Evolutionary conservation across 2,888 invertebrate genomes (phyloP).

Genomic region (Bibio marci): DNA sequence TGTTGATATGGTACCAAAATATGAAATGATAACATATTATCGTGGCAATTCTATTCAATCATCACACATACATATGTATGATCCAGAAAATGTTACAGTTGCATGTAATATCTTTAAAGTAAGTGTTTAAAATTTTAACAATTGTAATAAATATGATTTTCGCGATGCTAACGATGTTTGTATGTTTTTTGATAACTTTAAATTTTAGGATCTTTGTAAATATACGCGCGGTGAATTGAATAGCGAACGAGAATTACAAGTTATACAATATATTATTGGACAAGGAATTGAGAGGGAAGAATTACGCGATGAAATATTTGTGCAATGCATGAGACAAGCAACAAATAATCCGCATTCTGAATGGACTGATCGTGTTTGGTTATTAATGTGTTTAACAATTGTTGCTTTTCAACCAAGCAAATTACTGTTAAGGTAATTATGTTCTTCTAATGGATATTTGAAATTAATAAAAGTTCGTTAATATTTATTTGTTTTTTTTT

Average conservation of each 20-base stretch:
- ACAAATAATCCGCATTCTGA: constrained; percentile 78
- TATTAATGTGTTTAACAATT: constrained; percentile 71
- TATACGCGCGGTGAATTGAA: constrained; percentile 81
- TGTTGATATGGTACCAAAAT: constrained; percentile 66
- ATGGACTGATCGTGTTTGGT: constrained; percentile 73
- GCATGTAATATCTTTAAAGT: constrained; percentile 84
- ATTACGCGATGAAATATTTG: constrained; percentile 77
- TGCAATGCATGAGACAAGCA: constrained; percentile 74
- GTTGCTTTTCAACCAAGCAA: constrained; percentile 74
- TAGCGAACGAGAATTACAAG: constrained; percentile 60
- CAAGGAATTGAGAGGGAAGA: constrained; percentile 84
- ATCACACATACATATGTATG: constrained; percentile 87
- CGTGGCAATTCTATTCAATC: constrained; percentile 78
- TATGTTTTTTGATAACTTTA: constrained; percentile 1
- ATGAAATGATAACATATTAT: constrained; percentile 84
- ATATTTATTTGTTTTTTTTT: constrained; percentile 19
- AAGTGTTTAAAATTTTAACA: constrained; percentile 23
- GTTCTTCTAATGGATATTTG: neutral
- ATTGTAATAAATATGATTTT: neutral
- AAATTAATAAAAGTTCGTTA: neutral
- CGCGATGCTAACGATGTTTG: no score
- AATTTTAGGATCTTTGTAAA: constrained; percentile 63
- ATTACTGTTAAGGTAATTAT: constrained; percentile 8
- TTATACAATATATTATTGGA: constrained; percentile 69
- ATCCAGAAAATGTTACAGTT: constrained; percentile 80